Base-by-base conservation (phyloP, 2,113 vertebrate genomes). In the Thinocorus orbignyianus region DNA sequence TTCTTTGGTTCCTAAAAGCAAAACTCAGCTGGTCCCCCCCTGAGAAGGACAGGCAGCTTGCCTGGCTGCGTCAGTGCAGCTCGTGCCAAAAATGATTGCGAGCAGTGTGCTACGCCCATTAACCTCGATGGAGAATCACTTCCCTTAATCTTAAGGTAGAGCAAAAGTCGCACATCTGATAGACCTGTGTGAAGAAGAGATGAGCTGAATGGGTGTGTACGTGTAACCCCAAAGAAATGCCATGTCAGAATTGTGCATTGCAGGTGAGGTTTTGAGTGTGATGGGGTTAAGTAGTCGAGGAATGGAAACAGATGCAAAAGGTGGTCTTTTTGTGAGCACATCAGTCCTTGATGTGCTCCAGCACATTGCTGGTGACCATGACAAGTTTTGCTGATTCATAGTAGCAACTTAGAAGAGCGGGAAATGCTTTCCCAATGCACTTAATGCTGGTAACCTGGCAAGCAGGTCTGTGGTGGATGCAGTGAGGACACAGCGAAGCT, bases 111-210 rank as follows among this genome's bases (percentile, higher is more conserved):
- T 89, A 4, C 1, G 0, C 49, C 42, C 14, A 2, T 61, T 74
- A 51, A 28, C 44, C n/a, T 90, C 0, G 0, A 15, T 41, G 85
- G 62, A 85, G 41, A 66, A 49, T 65, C 0, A 0, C 17, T 74
- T 19, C 79, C 58, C 10, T 71, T 90, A 42, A 49, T 85, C 35
- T 52, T 69, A 16, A 48, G 14, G 33, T 28, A 74, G 28, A 72
- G 46, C 31, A 91, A 57, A 35, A 52, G 39, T 17, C 66, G 25
- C 20, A 4, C 5, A 14, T 73, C 71, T 81, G 55, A 81, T 55
- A 35, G 35, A 19, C 26, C 78, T 65, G 52, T 3, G 14, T n/a
- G 49, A 24, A 15, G 80, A 77, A 74, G 46, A 41, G 84, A 30
- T 51, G 66, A 82, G 33, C 58, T 92, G 86, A 22, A 31, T 22